A percentile compares a stretch with the other conserved stretches of the same genome.
Conservation (phyloP, 2,113 vertebrate species). For the Neofelis nebulosa region DNA sequence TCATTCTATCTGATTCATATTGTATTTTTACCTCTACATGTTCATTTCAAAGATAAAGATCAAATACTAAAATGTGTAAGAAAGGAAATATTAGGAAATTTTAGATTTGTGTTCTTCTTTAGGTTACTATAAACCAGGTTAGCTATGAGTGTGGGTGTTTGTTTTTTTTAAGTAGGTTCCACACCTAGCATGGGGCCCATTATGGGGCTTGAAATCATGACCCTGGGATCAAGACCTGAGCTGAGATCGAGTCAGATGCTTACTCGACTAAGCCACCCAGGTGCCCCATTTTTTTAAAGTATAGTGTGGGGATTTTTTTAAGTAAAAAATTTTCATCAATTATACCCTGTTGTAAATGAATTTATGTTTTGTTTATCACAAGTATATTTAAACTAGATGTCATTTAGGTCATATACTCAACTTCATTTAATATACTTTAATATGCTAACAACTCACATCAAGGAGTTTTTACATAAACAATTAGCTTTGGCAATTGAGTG, state of each 20-base stretch:
- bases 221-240: too few species aligned
- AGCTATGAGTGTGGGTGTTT: background rate
- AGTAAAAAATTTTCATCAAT: background rate
- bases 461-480: background rate
- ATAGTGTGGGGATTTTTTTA: background rate
- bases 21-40: background rate
- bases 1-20: background rate
- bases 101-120: background rate
- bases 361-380: slow-evolving; percentile 5
- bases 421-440: slow-evolving; percentile 23
- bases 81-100: background rate
- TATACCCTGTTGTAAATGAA: slow-evolving; percentile 30
- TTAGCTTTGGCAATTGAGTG: background rate
- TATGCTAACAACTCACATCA: background rate
- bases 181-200: too few species aligned
- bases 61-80: background rate
- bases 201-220: too few species aligned
- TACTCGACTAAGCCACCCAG: too few species aligned
- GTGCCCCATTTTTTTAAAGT: too few species aligned
- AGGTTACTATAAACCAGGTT: background rate
- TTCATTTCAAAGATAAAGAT: background rate
- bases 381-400: slow-evolving; percentile 32
- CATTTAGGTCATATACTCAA: slow-evolving; percentile 7
- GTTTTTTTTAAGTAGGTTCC: too few species aligned
- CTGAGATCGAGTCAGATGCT: too few species aligned